A percentile compares a stretch with the other conserved stretches of the same genome.
Conservation (phyloP, 53 echinoderm and acorn worm species). For the Arbacia lixula region DNA sequence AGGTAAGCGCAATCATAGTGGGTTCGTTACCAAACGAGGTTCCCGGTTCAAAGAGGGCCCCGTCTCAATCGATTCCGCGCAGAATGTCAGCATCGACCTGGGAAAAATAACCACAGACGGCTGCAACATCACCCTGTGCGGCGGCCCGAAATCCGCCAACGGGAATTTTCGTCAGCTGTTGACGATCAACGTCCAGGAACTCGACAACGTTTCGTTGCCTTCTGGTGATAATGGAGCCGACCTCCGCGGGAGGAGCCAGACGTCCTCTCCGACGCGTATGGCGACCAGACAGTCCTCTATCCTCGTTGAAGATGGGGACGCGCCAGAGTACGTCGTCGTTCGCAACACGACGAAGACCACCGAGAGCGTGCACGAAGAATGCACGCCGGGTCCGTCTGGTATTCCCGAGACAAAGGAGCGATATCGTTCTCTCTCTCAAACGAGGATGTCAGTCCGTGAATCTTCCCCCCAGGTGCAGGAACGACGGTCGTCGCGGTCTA, state of each 20-base stretch:
- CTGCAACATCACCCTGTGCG: conserved; percentile 28
- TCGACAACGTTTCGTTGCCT: neutral
- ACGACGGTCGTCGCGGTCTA: neutral
- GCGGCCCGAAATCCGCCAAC: neutral
- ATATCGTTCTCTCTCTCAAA: neutral
- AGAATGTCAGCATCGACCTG: conserved; percentile 41
- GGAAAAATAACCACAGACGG: conserved; percentile 27
- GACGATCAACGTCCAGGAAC: conserved; percentile 33
- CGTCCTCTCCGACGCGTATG: conserved; percentile 16
- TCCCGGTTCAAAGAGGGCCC: neutral
- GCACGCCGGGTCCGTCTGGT: too few relatives aligned
- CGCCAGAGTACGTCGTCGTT: neutral
- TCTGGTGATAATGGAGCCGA: neutral
- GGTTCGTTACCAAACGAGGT: too few relatives aligned
- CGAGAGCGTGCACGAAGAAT: neutral
- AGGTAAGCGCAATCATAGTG: neutral
- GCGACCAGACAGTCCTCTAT: neutral
- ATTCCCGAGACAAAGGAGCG: neutral
- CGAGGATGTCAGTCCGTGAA: too few relatives aligned
- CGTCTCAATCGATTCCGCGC: neutral
- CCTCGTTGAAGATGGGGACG: conserved; percentile 11
- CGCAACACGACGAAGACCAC: conserved; percentile 1
- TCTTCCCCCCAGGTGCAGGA: too few relatives aligned
- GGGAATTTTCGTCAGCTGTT: conserved; percentile 4
- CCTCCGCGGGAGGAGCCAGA: neutral